These are phyloP conservation scores for Pemphigus obesinymphae DNA, from an alignment of 1,140 invertebrate species.

Conservation along the genomic window DNA sequence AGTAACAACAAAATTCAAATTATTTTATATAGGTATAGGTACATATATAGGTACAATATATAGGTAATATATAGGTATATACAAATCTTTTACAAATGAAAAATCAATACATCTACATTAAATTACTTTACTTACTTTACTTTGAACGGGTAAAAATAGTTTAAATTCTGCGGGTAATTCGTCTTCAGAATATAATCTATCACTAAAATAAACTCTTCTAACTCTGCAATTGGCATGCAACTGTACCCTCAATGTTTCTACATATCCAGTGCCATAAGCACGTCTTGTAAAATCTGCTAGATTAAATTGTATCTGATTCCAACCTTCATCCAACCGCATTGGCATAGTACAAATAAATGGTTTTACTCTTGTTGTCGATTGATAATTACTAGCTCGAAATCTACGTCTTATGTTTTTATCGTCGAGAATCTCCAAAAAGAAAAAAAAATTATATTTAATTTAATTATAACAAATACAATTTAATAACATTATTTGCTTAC, in stretches of 20 bases:
- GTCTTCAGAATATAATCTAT: constrained; percentile 97
- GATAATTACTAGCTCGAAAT: constrained; percentile 97
- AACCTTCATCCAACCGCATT: constrained; percentile 95
- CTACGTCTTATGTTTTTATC: constrained; percentile 93
- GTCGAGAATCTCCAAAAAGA: constrained; percentile 75
- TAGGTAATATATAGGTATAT: too few relatives aligned
- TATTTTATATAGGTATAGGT: too few relatives aligned
- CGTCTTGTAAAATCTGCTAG: constrained; percentile 95
- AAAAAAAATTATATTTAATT: constrained; percentile 26
- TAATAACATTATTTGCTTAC: constrained; percentile 55
- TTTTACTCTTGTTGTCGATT: constrained; percentile 94
- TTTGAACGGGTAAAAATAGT: constrained; percentile 88
- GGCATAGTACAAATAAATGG: constrained; percentile 99
- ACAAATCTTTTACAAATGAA: too few relatives aligned
- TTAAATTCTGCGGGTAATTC: constrained; percentile 99
- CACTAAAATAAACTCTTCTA: constrained; percentile 96
- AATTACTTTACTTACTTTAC: constrained; percentile 57
- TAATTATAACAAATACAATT: not conserved
- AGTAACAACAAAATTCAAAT: too few relatives aligned
- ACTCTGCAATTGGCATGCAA: constrained; percentile 99
- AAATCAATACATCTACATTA: not conserved
- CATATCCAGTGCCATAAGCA: constrained; percentile 99
- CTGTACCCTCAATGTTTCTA: constrained; percentile 95
- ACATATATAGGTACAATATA: too few relatives aligned
- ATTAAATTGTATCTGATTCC: constrained; percentile 99